phyloP scores from a whole-genome alignment of 2,888 invertebrate species.

The Tortricodes alternella region DNA sequence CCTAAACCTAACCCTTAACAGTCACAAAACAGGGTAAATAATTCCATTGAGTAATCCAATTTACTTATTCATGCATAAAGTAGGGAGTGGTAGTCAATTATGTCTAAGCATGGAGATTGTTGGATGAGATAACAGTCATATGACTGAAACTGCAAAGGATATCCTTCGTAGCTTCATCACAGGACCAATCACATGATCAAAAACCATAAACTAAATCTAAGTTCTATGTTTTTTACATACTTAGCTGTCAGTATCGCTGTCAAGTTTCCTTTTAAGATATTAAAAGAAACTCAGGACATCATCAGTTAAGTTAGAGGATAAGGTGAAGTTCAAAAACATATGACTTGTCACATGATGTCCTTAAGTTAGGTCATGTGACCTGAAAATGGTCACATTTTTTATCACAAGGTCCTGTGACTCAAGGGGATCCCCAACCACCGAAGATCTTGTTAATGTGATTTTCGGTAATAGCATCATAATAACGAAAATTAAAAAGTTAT shows the following conservation, averaged over 20 bases:
- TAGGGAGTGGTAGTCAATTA: neutral
- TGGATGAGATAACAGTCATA: neutral
- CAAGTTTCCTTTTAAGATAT: neutral
- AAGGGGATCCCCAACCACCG: neutral
- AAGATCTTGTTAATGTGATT: neutral
- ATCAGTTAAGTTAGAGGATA: neutral
- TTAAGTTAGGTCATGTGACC: slow-evolving; percentile 61
- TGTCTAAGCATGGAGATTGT: neutral
- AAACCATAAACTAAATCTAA: slow-evolving; percentile 12
- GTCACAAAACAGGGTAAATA: neutral
- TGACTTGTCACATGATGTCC: slow-evolving; percentile 31
- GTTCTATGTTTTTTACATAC: neutral
- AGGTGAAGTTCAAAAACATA: slow-evolving; percentile 10
- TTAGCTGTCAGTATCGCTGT: neutral
- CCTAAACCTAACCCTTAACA: no score
- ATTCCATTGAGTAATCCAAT: neutral
- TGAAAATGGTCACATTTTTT: slow-evolving; percentile 13
- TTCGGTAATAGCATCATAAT: no score
- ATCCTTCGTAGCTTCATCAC: slow-evolving; percentile 3
- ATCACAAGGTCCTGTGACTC: neutral
- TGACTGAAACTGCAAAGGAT: no score
- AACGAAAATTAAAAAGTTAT: neutral
- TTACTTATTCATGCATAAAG: neutral
- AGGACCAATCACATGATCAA: slow-evolving; percentile 21
- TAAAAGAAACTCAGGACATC: neutral